Evolutionary conservation across 2,888 invertebrate species (phyloP).

Genomic region (Eupithecia exiguata): DNA sequence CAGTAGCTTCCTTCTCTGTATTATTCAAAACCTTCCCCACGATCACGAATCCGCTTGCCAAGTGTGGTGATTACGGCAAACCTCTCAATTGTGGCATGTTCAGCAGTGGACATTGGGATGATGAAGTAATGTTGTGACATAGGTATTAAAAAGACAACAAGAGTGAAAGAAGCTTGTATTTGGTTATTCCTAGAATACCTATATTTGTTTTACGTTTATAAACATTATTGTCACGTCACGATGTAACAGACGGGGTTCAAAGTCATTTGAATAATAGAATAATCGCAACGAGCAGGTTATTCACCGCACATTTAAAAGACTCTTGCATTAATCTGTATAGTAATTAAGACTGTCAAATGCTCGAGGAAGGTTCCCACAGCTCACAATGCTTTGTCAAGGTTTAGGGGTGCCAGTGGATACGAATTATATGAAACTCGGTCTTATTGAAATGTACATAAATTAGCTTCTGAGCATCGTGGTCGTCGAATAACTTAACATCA

Average conservation of each 20-base stretch:
- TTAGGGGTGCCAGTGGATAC: conserved; percentile 34
- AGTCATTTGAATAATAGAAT: conserved; percentile 31
- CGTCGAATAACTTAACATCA: not conserved
- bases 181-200: not conserved
- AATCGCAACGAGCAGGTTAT: conserved; percentile 22
- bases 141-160: not conserved
- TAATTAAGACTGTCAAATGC: conserved; percentile 41
- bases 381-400: conserved; percentile 43
- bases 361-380: conserved; percentile 37
- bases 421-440: conserved; percentile 28
- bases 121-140: not conserved
- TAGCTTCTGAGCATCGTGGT: conserved; percentile 4
- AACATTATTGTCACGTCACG: not conserved
- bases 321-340: conserved; percentile 40
- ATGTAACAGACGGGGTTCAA: conserved; percentile 6
- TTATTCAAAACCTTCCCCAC: no score
- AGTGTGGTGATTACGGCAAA: no score
- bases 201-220: not conserved
- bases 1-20: not conserved
- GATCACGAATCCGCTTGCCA: no score
- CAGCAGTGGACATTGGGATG: not conserved
- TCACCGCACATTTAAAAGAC: conserved; percentile 29
- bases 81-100: no score
- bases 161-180: not conserved
- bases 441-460: conserved; percentile 23